Evolutionary conservation across 2,888 invertebrate species (phyloP).

Genomic region (Hydrotaea cyrtoneurina): DNA sequence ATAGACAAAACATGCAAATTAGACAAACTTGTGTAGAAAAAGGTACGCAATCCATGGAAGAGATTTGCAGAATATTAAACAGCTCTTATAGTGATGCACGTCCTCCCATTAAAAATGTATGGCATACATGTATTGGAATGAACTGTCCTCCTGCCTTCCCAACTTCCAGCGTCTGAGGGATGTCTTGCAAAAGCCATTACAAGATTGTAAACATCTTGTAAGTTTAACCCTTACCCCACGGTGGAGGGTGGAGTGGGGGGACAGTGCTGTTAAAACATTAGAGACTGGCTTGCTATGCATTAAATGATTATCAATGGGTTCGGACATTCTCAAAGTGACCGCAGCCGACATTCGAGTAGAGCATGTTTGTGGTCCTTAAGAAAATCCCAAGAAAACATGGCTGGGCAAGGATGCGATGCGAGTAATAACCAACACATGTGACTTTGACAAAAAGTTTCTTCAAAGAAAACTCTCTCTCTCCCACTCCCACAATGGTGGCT

Average conservation of each 20-base stretch:
- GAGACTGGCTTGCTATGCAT: constrained; percentile 49
- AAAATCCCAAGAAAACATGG: constrained; percentile 15
- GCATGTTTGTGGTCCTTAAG: constrained; percentile 53
- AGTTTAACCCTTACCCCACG: constrained; percentile 43
- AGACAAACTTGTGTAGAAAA: constrained; percentile 3
- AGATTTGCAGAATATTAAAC: constrained; percentile 18
- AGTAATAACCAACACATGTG: constrained; percentile 31
- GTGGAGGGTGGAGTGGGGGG: no score
- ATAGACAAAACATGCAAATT: constrained; percentile 14
- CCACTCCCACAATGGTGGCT: background rate
- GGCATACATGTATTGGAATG: background rate
- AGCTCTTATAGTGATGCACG: constrained; percentile 9
- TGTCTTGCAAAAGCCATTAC: constrained; percentile 46
- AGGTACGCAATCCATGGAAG: constrained; percentile 6
- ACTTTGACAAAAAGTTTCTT: constrained; percentile 15
- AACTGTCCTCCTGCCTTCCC: constrained; percentile 21
- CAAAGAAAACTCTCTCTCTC: constrained; percentile 6
- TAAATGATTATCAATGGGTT: constrained; percentile 60
- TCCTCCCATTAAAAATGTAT: constrained; percentile 33
- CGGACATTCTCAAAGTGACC: constrained; percentile 74
- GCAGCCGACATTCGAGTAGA: constrained; percentile 67
- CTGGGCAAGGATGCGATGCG: background rate
- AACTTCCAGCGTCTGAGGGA: background rate
- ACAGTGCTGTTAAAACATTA: constrained; percentile 40
- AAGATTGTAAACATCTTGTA: constrained; percentile 58